Conservation (phyloP, 2,888 invertebrate species). For the Baccha elongata region DNA sequence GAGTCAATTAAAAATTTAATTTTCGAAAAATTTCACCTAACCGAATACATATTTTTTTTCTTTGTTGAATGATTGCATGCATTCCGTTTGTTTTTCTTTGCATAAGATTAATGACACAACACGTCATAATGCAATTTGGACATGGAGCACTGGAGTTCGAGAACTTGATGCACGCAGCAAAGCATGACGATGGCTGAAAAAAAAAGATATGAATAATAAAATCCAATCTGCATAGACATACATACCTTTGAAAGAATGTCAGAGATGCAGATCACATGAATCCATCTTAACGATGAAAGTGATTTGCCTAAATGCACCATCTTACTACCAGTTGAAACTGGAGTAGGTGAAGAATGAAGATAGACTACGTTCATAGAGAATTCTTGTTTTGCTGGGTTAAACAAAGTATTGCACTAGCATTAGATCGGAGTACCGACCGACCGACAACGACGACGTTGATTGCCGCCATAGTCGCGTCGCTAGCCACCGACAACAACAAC, state of each 20-base stretch:
- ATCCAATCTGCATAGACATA: neutral
- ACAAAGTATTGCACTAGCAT: slow-evolving; percentile 28
- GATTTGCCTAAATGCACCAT: slow-evolving; percentile 49
- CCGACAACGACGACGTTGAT: neutral
- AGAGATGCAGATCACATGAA: slow-evolving; percentile 48
- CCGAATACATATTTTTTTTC: neutral
- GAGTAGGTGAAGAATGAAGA: neutral
- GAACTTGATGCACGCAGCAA: slow-evolving; percentile 45
- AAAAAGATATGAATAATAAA: slow-evolving; percentile 14
- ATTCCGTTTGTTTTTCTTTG: slow-evolving; percentile 35
- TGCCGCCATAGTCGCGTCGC: too few relatives aligned
- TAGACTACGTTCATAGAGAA: neutral
- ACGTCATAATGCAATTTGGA: slow-evolving; percentile 55
- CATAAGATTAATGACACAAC: slow-evolving; percentile 67
- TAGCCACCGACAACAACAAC: slow-evolving; percentile 10
- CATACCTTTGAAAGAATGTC: slow-evolving; percentile 21
- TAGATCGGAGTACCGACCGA: slow-evolving; percentile 2
- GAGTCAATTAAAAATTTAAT: slow-evolving; percentile 25
- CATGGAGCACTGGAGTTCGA: slow-evolving; percentile 49
- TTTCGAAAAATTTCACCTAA: slow-evolving; percentile 36
- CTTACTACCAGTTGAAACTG: neutral
- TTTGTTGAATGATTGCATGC: slow-evolving; percentile 14
- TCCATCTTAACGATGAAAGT: slow-evolving; percentile 60
- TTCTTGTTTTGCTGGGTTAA: slow-evolving; percentile 37
- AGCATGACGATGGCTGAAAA: slow-evolving; percentile 33